A percentile compares a stretch with the other conserved stretches of the same genome.
Conservation (phyloP, 1,140 invertebrate genomes). For the Euwallacea fornicatus region DNA sequence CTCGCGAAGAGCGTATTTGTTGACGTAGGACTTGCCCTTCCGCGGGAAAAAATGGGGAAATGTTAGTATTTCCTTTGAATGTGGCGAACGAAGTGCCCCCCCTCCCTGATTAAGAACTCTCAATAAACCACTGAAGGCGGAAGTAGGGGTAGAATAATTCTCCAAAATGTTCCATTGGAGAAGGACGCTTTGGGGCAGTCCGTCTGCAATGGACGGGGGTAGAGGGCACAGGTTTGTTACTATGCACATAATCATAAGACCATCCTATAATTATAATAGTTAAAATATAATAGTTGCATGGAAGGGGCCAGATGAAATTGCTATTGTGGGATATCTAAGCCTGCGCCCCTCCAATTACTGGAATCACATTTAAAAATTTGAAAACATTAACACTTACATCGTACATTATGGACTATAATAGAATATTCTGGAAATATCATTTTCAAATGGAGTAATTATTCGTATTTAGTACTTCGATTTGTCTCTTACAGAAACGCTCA, state of each 20-base stretch:
- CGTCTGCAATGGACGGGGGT: not conserved
- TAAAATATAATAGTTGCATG: not conserved
- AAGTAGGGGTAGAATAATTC: no score
- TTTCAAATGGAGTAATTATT: slow-evolving; percentile 39
- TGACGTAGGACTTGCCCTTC: no score
- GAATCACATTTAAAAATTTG: slow-evolving; percentile 53
- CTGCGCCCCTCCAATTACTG: not conserved
- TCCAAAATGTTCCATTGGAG: no score
- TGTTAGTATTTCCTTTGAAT: no score
- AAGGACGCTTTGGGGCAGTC: no score
- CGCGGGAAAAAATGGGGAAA: no score
- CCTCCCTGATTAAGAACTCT: no score
- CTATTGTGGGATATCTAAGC: not conserved
- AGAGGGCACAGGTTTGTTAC: not conserved
- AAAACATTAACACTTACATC: slow-evolving; percentile 54
- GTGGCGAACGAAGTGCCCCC: no score
- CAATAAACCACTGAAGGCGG: no score
- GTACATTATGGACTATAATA: slow-evolving; percentile 42
- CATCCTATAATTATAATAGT: not conserved
- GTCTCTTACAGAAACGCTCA: slow-evolving; percentile 22
- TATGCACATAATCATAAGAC: not conserved
- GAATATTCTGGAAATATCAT: slow-evolving; percentile 44
- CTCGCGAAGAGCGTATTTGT: no score
- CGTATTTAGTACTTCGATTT: slow-evolving; percentile 33
- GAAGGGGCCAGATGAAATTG: not conserved